phyloP scores from a whole-genome alignment of 1,140 invertebrate species.

The Phenacoccus solenopsis region DNA sequence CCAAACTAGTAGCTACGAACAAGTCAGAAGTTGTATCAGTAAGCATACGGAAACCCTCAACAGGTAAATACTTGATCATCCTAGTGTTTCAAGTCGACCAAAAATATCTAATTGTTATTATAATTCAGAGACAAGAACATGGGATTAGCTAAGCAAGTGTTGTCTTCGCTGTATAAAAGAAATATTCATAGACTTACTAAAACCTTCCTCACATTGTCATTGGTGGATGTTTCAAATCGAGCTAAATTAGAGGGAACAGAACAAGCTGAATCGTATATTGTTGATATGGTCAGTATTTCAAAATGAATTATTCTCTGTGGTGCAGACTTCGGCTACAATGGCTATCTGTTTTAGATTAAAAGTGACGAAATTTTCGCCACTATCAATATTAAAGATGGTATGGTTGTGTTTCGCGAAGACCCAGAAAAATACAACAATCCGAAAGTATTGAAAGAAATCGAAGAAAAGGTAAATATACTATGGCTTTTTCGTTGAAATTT shows the following conservation, averaged over 20 bases:
- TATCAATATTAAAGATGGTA: slow-evolving; percentile 96
- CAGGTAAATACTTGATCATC: slow-evolving; percentile 29
- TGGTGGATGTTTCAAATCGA: slow-evolving; percentile 83
- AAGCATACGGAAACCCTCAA: slow-evolving; percentile 69
- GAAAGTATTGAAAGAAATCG: slow-evolving; percentile 68
- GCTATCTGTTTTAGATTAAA: slow-evolving; percentile 60
- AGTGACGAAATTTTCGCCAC: slow-evolving; percentile 93
- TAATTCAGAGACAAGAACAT: slow-evolving; percentile 61
- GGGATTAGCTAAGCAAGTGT: slow-evolving; percentile 69
- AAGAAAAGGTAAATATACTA: slow-evolving; percentile 46
- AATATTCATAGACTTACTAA: slow-evolving; percentile 95
- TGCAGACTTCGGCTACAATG: no score
- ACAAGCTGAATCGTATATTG: slow-evolving; percentile 86
- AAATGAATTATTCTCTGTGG: slow-evolving; percentile 26
- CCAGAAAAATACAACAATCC: slow-evolving; percentile 89
- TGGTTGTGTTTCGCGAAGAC: slow-evolving; percentile 93
- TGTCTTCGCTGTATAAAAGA: slow-evolving; percentile 82
- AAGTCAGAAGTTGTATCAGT: slow-evolving; percentile 52
- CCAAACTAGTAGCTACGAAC: slow-evolving; percentile 55
- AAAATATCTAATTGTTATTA: background rate
- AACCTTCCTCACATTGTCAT: slow-evolving; percentile 88
- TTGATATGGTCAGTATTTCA: slow-evolving; percentile 65
- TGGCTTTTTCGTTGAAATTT: background rate
- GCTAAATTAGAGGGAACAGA: slow-evolving; percentile 68
- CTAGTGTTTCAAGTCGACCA: background rate